Conservation (phyloP, 2,113 vertebrate species). For the Dicrurus megarhynchus region DNA sequence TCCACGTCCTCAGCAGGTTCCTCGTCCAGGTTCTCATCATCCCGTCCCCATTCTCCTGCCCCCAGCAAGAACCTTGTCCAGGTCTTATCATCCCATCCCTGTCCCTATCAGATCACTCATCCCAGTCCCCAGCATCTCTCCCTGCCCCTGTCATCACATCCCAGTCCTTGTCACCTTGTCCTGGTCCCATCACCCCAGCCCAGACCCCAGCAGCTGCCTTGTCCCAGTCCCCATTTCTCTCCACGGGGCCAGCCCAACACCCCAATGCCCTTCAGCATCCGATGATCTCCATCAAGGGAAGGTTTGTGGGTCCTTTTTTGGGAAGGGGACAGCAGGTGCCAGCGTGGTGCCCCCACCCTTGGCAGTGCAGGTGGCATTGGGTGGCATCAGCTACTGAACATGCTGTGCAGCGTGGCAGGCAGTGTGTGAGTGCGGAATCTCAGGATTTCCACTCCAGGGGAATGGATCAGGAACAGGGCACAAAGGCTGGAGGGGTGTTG, state of each 20-base stretch:
- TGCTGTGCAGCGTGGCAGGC: rapidly evolving
- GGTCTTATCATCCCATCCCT: background rate
- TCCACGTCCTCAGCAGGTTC: background rate
- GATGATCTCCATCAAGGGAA: rapidly evolving
- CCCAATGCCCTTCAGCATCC: rapidly evolving
- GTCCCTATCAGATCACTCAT: background rate
- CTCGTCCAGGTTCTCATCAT: background rate
- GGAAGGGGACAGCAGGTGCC: background rate
- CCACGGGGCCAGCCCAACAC: background rate
- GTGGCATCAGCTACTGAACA: background rate
- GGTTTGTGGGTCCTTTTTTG: background rate
- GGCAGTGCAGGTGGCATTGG: background rate
- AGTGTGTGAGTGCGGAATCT: background rate
- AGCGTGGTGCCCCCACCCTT: background rate
- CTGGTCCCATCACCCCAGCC: background rate
- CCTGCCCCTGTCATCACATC: background rate
- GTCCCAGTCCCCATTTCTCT: background rate
- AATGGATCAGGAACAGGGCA: rapidly evolving
- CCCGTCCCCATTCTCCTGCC: too few species aligned
- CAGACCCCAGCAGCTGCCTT: background rate
- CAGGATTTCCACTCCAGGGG: background rate
- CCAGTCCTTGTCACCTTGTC: background rate
- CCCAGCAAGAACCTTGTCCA: background rate
- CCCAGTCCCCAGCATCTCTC: too few species aligned
- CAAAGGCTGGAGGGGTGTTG: background rate